These are phyloP conservation scores for Nothoprocta perdicaria DNA, from an alignment of 2,113 vertebrate species.

Conservation along the genomic window DNA sequence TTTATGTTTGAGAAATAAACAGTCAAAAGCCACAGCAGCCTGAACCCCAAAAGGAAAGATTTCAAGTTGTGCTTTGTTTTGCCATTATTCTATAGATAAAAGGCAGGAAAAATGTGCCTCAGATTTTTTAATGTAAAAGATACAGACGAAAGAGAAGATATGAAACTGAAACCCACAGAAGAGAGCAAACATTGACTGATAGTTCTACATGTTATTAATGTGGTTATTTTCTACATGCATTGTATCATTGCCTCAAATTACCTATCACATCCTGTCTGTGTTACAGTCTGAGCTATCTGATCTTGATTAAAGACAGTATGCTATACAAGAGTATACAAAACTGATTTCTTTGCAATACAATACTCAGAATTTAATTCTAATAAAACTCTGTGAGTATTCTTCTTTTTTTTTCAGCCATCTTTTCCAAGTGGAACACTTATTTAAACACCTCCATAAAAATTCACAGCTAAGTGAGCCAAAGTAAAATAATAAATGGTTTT, in stretches of 20 bases:
- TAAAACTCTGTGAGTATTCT: conserved; percentile 21
- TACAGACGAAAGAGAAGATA: background rate
- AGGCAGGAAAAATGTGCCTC: background rate
- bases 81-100: background rate
- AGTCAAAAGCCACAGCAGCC: background rate
- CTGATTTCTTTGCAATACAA: background rate
- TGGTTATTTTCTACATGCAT: background rate
- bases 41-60: background rate
- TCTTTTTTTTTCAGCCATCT: background rate
- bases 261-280: background rate
- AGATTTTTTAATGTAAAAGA: background rate
- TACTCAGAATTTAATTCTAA: conserved; percentile 7
- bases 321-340: background rate
- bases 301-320: conserved; percentile 15
- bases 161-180: background rate
- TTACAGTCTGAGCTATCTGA: background rate
- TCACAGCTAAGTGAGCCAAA: conserved; percentile 30
- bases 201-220: background rate
- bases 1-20: background rate
- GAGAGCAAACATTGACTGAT: background rate
- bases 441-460: conserved; percentile 56
- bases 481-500: conserved; percentile 55
- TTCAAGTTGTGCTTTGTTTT: background rate
- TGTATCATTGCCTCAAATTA: background rate
- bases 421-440: conserved; percentile 23